Percentiles rank a stretch among this genome's conserved stretches.
Conservation (phyloP, 2,797 vertebrate species). For the Acipenser transmontanus region DNA sequence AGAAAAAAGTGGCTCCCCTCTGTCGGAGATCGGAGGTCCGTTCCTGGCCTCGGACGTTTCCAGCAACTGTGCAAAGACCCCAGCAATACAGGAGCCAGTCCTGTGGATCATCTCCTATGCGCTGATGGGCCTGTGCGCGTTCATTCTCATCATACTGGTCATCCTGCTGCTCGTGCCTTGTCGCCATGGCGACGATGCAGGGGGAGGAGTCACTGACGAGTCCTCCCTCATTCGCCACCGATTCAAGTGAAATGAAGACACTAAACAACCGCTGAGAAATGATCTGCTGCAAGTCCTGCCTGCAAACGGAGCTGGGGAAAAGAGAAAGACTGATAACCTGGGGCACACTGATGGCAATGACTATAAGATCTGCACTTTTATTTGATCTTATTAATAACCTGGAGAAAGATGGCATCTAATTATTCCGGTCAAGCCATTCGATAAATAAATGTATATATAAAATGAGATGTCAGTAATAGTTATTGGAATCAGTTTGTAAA, state of each 20-base stretch:
- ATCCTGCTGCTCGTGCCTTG: constrained; percentile 71
- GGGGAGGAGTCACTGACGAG: constrained; percentile 80
- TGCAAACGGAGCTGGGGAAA: constrained; percentile 14
- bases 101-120: constrained; percentile 86
- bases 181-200: constrained; percentile 36
- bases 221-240: constrained; percentile 89
- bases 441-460: too few species aligned
- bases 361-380: too few species aligned
- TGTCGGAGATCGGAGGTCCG: constrained; percentile 83
- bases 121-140: constrained; percentile 78
- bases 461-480: too few species aligned
- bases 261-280: constrained; percentile 8
- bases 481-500: too few species aligned
- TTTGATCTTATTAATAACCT: too few species aligned
- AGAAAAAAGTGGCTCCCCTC: constrained; percentile 61
- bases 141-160: constrained; percentile 72
- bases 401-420: too few species aligned
- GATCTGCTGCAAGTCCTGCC: constrained; percentile 10
- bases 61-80: constrained; percentile 62
- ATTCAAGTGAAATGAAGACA: constrained; percentile 72
- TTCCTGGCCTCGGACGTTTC: constrained; percentile 75
- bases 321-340: constrained; percentile 11
- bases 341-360: not conserved
- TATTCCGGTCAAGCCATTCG: too few species aligned
- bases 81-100: constrained; percentile 59